Evolutionary conservation across 2,888 invertebrate species (phyloP).

Genomic region (Temnothorax rugatulus): DNA sequence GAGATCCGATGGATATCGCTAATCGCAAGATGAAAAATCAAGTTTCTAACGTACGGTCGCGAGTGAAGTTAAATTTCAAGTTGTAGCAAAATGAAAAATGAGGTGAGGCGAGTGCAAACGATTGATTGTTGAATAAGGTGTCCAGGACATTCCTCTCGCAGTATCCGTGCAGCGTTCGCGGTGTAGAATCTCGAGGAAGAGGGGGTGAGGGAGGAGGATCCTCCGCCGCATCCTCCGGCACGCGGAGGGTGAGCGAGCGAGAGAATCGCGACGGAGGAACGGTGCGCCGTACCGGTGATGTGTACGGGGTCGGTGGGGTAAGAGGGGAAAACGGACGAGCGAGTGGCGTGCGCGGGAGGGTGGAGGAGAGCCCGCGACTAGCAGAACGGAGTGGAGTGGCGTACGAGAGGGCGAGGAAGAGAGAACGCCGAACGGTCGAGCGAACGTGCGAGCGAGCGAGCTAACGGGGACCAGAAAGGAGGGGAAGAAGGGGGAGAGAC

Average conservation of each 20-base stretch:
- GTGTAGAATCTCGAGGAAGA: constrained; percentile 1
- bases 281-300: constrained; percentile 21
- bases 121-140: not conserved
- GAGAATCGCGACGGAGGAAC: constrained; percentile 34
- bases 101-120: not conserved
- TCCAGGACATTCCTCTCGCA: not conserved
- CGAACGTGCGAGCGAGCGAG: constrained; percentile 52
- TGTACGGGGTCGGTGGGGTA: not conserved
- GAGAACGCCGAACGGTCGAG: constrained; percentile 39
- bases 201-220: constrained; percentile 13
- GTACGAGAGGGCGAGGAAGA: constrained; percentile 37
- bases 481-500: constrained; percentile 47
- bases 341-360: constrained; percentile 37
- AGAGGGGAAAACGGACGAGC: not conserved
- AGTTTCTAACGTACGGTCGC: not conserved
- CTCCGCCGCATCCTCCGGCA: constrained; percentile 34
- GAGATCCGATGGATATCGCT: not conserved
- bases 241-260: constrained; percentile 37
- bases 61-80: not conserved
- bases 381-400: constrained; percentile 21
- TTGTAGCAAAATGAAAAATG: not conserved
- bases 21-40: not conserved
- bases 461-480: constrained; percentile 51
- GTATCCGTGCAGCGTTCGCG: not conserved
- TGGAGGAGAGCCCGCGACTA: constrained; percentile 15